These are phyloP conservation scores for Hylia prasina DNA, from an alignment of 2,113 vertebrate genomes.

Conservation along the genomic window DNA sequence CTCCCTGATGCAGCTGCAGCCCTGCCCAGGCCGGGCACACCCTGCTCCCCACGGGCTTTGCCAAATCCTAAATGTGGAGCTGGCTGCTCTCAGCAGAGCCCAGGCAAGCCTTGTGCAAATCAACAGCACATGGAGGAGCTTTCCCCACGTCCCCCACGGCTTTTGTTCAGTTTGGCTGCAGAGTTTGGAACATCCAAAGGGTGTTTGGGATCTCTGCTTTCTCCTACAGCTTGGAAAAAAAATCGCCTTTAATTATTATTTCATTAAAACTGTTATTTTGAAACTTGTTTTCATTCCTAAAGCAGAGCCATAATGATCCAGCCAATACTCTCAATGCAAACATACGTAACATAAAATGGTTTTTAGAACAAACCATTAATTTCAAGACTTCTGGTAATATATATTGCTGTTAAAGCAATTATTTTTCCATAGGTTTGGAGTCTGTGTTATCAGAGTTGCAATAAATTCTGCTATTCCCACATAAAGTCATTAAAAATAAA, in stretches of 20 bases:
- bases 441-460: neutral
- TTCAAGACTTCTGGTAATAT: neutral
- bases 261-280: conserved; percentile 27
- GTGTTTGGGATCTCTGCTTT: neutral
- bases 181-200: neutral
- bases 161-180: neutral
- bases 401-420: neutral
- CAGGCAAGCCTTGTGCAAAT: conserved; percentile 14
- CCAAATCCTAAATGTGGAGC: conserved; percentile 11
- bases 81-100: neutral
- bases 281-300: conserved; percentile 21
- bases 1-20: conserved; percentile 6
- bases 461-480: neutral
- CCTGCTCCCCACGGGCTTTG: neutral
- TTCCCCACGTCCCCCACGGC: neutral
- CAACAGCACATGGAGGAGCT: neutral
- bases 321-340: neutral
- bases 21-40: conserved; percentile 29
- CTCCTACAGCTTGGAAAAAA: neutral
- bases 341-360: neutral
- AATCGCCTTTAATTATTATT: neutral
- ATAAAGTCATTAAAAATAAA: neutral
- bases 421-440: neutral
- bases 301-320: neutral
- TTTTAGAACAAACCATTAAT: neutral